These are phyloP conservation scores for Gila robusta DNA, from an alignment of 2,797 vertebrate genomes.

Conservation along the genomic window DNA sequence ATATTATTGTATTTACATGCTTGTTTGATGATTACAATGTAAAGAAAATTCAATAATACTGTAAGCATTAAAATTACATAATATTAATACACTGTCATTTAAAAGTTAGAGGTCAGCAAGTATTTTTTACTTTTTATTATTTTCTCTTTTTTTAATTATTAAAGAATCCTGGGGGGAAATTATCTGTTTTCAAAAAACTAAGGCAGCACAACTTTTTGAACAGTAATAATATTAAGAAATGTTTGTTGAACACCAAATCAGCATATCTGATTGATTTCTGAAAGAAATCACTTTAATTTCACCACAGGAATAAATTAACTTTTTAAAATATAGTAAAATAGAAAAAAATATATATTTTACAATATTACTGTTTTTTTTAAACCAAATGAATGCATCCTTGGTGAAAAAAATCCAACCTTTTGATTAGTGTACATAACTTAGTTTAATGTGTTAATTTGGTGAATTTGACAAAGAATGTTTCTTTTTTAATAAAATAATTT, in stretches of 20 bases:
- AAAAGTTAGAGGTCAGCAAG: background rate
- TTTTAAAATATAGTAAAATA: too few species aligned
- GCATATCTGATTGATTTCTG: background rate
- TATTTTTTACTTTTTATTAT: too few species aligned
- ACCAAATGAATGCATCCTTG: too few species aligned
- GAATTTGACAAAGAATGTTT: background rate
- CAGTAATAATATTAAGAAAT: background rate
- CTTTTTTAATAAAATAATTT: background rate
- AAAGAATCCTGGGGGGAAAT: background rate
- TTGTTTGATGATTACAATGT: background rate
- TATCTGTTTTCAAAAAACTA: too few species aligned
- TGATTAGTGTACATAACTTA: too few species aligned
- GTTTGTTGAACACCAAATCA: background rate
- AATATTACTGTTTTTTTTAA: too few species aligned
- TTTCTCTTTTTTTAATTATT: background rate
- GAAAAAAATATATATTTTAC: too few species aligned
- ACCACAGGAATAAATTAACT: too few species aligned
- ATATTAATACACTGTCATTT: background rate
- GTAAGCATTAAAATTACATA: background rate
- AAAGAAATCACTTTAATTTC: background rate
- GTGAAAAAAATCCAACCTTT: too few species aligned
- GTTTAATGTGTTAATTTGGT: too few species aligned
- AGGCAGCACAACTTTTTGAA: too few species aligned
- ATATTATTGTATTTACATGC: background rate
- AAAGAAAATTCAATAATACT: background rate